Evolutionary conservation across 2,797 vertebrate genomes (phyloP).

Genomic region (Myioborus melanocephalus): DNA sequence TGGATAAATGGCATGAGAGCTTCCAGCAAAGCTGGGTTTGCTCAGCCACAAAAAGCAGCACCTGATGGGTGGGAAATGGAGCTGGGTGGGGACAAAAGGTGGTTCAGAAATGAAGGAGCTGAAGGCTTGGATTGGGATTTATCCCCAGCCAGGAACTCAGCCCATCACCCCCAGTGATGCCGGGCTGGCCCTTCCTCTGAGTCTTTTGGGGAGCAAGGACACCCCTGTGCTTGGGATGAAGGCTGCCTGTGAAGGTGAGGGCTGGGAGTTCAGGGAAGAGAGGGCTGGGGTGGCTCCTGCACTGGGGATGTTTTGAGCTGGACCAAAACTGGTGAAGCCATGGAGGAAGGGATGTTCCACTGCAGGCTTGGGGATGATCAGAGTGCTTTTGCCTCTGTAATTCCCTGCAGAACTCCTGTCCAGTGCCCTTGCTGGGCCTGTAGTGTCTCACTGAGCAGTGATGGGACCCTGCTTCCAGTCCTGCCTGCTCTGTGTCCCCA

Average conservation of each 20-base stretch:
- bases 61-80: neutral
- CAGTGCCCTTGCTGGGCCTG: neutral
- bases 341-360: neutral
- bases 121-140: neutral
- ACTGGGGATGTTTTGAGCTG: neutral
- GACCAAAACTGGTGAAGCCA: neutral
- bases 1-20: neutral
- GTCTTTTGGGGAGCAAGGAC: neutral
- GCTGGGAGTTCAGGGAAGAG: neutral
- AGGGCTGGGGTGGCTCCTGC: neutral
- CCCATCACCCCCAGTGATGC: fast-evolving
- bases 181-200: neutral
- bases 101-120: neutral
- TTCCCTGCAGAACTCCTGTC: neutral
- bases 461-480: neutral
- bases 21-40: neutral
- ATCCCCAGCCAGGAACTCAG: neutral
- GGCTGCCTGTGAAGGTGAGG: neutral
- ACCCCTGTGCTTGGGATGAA: neutral
- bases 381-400: neutral
- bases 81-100: neutral
- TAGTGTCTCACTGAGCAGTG: neutral
- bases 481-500: neutral
- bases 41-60: neutral
- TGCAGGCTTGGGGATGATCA: neutral